Conservation (phyloP, 2,113 vertebrate genomes). For the Cebidichthys violaceus region DNA sequence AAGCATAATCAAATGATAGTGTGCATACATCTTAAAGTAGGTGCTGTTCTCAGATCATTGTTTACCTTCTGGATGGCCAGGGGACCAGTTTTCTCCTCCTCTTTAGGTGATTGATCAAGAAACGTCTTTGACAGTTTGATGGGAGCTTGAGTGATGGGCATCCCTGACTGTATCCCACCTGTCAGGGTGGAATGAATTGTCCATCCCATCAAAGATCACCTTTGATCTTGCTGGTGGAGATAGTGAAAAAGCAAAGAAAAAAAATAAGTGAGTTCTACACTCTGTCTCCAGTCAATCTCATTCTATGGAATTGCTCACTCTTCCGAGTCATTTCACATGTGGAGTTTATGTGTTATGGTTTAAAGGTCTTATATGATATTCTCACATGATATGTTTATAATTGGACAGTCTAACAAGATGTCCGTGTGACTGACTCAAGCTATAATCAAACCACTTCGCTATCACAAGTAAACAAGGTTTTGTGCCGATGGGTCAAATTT, state of each 20-base stretch:
- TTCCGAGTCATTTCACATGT: constrained; percentile 58
- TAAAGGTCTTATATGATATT: constrained; percentile 48
- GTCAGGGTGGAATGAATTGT: constrained; percentile 80
- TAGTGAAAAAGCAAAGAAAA: constrained; percentile 55
- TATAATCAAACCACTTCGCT: constrained; percentile 42
- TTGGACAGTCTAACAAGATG: constrained; percentile 50
- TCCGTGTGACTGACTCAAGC: constrained; percentile 43
- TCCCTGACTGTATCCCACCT: constrained; percentile 75
- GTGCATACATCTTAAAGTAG: constrained; percentile 2
- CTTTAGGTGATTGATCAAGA: constrained; percentile 79
- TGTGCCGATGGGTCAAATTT: constrained; percentile 46
- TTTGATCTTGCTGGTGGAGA: constrained; percentile 74
- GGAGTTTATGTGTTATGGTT: constrained; percentile 54
- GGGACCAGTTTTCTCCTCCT: constrained; percentile 58
- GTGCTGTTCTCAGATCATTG: constrained; percentile 40
- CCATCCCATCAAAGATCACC: constrained; percentile 80
- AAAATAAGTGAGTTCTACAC: constrained; percentile 7
- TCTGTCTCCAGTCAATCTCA: constrained; percentile 46
- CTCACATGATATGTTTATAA: constrained; percentile 51
- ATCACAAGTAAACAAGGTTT: constrained; percentile 49
- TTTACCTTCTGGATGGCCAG: constrained; percentile 65
- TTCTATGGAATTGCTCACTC: constrained; percentile 44
- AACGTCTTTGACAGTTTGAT: constrained; percentile 78
- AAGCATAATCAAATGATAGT: not conserved
- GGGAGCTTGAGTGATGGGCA: constrained; percentile 76